Evolutionary conservation across 2,888 invertebrate species (phyloP).

Genomic region (Chrysolina americana): DNA sequence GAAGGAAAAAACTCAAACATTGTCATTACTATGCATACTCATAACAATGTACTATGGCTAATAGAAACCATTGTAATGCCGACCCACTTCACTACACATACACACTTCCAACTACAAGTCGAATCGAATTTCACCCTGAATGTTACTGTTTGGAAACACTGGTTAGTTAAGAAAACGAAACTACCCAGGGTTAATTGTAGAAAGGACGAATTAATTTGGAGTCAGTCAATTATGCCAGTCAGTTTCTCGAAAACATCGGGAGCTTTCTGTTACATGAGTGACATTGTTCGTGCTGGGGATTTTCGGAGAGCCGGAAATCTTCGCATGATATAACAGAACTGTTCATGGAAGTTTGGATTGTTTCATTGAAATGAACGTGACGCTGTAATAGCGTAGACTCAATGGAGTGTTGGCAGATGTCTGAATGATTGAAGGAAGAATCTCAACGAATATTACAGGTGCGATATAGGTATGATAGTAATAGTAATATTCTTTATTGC

Average conservation of each 20-base stretch:
- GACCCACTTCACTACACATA: background rate
- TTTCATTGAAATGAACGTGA: background rate
- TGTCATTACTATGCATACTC: no score
- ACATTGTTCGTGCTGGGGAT: constrained; percentile 19
- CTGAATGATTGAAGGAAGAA: background rate
- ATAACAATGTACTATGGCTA: no score
- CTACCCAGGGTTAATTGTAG: constrained; percentile 4
- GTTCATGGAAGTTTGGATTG: background rate
- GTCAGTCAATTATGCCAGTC: constrained; percentile 20
- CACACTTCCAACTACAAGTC: background rate
- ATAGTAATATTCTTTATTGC: no score
- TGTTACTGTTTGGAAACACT: background rate
- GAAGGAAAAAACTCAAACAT: no score
- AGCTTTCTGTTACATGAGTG: constrained; percentile 6
- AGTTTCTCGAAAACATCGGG: constrained; percentile 17
- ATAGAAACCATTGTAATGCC: no score
- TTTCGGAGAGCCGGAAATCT: constrained; percentile 5
- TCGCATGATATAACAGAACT: background rate
- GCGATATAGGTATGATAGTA: no score
- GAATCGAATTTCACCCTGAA: background rate
- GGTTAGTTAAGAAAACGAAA: constrained; percentile 13
- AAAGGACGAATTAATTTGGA: constrained; percentile 21
- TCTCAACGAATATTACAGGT: no score
- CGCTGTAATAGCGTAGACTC: background rate
- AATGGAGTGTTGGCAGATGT: background rate